Conservation (phyloP, 2,113 vertebrate genomes). For the Cnemophilus loriae region DNA sequence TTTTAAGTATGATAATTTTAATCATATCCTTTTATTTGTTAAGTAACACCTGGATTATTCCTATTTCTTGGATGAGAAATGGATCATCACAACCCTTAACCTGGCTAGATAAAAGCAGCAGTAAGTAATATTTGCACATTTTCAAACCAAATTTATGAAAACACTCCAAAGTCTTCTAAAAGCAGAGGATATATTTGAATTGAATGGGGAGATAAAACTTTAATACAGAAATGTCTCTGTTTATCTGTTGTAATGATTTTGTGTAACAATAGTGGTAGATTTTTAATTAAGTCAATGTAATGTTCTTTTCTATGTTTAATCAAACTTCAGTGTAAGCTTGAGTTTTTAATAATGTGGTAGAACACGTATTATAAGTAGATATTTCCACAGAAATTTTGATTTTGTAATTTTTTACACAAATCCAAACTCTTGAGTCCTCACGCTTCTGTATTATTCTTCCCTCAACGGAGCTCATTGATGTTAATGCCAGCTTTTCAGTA, state of each 20-base stretch:
- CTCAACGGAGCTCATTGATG: neutral
- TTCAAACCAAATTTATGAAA: neutral
- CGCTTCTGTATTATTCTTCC: neutral
- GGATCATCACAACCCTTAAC: slow-evolving; percentile 68
- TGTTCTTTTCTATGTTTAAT: neutral
- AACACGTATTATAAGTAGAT: neutral
- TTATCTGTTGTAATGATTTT: neutral
- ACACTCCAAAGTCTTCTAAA: neutral
- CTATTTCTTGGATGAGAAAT: slow-evolving; percentile 79
- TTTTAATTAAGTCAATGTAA: neutral
- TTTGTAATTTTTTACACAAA: neutral
- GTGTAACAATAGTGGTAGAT: neutral
- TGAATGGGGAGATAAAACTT: neutral
- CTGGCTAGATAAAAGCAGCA: slow-evolving; percentile 73
- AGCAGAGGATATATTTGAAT: neutral
- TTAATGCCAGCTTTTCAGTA: neutral
- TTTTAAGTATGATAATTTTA: neutral
- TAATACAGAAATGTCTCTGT: neutral
- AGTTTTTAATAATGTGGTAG: neutral
- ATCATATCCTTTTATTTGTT: slow-evolving; percentile 1
- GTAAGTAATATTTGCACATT: slow-evolving; percentile 68
- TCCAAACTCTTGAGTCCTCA: neutral
- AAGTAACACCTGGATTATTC: slow-evolving; percentile 77
- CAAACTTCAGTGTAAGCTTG: neutral
- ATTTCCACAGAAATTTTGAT: neutral